Percentiles rank a stretch among this genome's conserved stretches.
Evolutionary conservation across 2,797 vertebrate species (phyloP).

Genomic region (Eremophila alpestris): DNA sequence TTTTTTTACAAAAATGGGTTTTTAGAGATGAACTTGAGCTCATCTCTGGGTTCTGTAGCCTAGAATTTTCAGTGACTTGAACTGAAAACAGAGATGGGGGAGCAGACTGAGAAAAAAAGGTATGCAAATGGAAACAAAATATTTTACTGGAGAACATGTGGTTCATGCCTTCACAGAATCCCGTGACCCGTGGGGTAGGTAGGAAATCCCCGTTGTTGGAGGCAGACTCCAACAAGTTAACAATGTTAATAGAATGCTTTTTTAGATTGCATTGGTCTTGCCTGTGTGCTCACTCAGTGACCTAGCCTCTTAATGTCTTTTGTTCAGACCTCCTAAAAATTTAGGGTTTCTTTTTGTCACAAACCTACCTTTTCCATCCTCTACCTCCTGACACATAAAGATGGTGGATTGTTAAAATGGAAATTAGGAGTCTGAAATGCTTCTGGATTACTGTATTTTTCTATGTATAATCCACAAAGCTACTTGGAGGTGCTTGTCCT

Average conservation of each 20-base stretch:
- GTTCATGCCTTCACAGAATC: slow-evolving; percentile 43
- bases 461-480: not conserved
- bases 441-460: not conserved
- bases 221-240: slow-evolving; percentile 3
- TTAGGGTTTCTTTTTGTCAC: not conserved
- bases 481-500: not conserved
- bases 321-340: not conserved
- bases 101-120: slow-evolving; percentile 3
- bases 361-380: not conserved
- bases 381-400: not conserved
- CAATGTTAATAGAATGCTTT: not conserved
- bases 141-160: slow-evolving; percentile 1
- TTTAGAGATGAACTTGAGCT: not conserved
- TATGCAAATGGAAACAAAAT: slow-evolving; percentile 60
- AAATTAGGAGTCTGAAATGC: not conserved
- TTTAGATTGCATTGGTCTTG: not conserved
- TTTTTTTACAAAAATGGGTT: not conserved
- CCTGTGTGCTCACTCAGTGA: not conserved
- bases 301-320: not conserved
- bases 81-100: slow-evolving; percentile 36
- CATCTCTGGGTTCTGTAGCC: not conserved
- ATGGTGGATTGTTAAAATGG: not conserved
- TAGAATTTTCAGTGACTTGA: slow-evolving; percentile 37
- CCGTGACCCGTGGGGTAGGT: not conserved
- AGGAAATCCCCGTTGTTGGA: slow-evolving; percentile 48